A percentile compares a stretch with the other conserved stretches of the same genome.
Conservation (phyloP, 2,797 vertebrate species). For the Okamejei kenojei region DNA sequence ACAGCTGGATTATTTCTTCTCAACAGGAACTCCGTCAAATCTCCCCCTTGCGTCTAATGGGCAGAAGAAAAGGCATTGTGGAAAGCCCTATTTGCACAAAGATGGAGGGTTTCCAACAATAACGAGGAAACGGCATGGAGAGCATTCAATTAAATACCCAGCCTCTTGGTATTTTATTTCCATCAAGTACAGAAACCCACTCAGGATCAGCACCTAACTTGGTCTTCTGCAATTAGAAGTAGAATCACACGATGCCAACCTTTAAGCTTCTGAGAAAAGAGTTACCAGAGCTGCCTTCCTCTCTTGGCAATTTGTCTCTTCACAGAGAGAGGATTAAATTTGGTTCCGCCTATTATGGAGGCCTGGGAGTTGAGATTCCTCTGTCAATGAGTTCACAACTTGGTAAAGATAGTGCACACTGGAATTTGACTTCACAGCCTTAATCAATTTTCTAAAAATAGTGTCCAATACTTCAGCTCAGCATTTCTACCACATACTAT, state of each 20-base stretch:
- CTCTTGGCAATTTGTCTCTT: background rate
- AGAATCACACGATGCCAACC: background rate
- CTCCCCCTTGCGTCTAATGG: background rate
- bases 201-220: background rate
- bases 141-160: too few relatives aligned
- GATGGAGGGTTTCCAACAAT: too few relatives aligned
- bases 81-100: too few relatives aligned
- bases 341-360: background rate
- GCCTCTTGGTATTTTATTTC: too few relatives aligned
- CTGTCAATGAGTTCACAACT: background rate
- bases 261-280: background rate
- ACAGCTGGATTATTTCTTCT: background rate
- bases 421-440: background rate
- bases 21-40: background rate
- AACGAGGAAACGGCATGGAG: too few relatives aligned
- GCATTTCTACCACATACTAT: background rate
- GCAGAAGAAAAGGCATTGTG: background rate
- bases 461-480: background rate
- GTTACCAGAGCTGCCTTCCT: background rate
- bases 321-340: background rate
- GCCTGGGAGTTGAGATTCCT: background rate
- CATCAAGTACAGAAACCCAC: background rate
- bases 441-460: slow-evolving; percentile 11
- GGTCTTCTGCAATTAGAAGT: background rate
- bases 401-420: background rate